These are phyloP conservation scores for Pyrrhia umbra DNA, from an alignment of 2,888 invertebrate species.

Conservation along the genomic window DNA sequence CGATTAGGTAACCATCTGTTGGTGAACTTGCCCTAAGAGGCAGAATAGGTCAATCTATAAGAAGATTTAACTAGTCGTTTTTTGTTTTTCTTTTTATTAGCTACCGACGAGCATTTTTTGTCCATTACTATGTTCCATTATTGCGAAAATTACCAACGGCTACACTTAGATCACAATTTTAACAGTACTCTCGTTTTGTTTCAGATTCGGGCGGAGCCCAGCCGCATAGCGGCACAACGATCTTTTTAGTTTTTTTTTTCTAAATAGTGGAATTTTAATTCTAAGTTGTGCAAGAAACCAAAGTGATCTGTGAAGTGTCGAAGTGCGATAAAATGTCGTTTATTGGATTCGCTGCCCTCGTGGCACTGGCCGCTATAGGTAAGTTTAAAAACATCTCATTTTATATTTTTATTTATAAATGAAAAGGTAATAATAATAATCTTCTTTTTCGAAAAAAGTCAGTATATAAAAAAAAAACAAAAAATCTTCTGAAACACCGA, in stretches of 20 bases:
- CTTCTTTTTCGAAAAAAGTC: too few relatives aligned
- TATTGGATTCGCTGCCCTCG: slow-evolving; percentile 81
- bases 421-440: slow-evolving; percentile 29
- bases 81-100: too few relatives aligned
- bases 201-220: slow-evolving; percentile 86
- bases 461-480: too few relatives aligned
- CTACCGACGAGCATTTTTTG: too few relatives aligned
- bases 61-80: too few relatives aligned
- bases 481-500: too few relatives aligned
- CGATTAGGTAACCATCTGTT: too few relatives aligned
- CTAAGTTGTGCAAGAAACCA: slow-evolving; percentile 73
- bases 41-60: too few relatives aligned
- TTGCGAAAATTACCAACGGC: slow-evolving; percentile 14
- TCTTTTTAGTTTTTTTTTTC: slow-evolving; percentile 70
- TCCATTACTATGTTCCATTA: neutral
- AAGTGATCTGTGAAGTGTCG: slow-evolving; percentile 84
- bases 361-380: slow-evolving; percentile 86
- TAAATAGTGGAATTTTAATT: slow-evolving; percentile 68
- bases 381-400: slow-evolving; percentile 62
- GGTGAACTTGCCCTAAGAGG: too few relatives aligned
- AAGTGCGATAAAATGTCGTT: slow-evolving; percentile 80
- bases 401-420: slow-evolving; percentile 2
- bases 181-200: slow-evolving; percentile 73
- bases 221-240: slow-evolving; percentile 84
- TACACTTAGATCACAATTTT: slow-evolving; percentile 21